Conservation (phyloP, 2,113 vertebrate species). For the Eidolon helvum region DNA sequence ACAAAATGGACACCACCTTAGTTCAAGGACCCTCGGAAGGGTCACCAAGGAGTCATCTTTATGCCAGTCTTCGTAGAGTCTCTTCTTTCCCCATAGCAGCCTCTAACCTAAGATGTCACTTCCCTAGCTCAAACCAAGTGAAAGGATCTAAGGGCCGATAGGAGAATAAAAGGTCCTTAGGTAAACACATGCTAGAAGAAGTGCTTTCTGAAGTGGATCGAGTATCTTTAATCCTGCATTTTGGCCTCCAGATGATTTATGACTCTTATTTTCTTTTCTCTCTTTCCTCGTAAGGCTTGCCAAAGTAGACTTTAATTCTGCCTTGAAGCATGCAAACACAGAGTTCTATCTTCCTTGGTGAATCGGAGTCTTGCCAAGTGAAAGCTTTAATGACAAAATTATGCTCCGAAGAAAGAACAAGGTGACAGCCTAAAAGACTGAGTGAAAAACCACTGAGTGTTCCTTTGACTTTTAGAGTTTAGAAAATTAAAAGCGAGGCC, state of each 20-base stretch:
- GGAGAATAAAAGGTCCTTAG: slow-evolving; percentile 8
- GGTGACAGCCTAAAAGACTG: slow-evolving; percentile 25
- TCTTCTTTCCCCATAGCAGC: neutral
- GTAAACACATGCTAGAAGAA: slow-evolving; percentile 53
- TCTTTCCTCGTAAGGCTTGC: slow-evolving; percentile 76
- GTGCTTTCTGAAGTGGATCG: slow-evolving; percentile 63
- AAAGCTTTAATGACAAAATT: slow-evolving; percentile 70
- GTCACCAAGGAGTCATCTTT: neutral
- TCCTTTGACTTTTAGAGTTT: neutral
- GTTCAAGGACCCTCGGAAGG: slow-evolving; percentile 62
- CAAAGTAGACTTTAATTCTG: slow-evolving; percentile 75
- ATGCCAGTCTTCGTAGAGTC: neutral
- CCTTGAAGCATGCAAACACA: slow-evolving; percentile 71
- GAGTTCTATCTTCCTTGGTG: slow-evolving; percentile 64
- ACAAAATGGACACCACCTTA: slow-evolving; percentile 63
- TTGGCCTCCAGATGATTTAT: slow-evolving; percentile 73
- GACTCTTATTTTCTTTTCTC: slow-evolving; percentile 77
- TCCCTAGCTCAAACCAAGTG: neutral
- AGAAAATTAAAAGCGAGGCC: neutral
- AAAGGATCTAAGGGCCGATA: neutral
- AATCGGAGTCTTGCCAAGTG: slow-evolving; percentile 55
- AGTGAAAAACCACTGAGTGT: neutral
- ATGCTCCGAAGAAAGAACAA: slow-evolving; percentile 48
- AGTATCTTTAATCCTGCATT: slow-evolving; percentile 75
- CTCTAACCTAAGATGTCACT: slow-evolving; percentile 41